Conservation (phyloP, 2,888 invertebrate genomes). For the Uropetala carovei region DNA sequence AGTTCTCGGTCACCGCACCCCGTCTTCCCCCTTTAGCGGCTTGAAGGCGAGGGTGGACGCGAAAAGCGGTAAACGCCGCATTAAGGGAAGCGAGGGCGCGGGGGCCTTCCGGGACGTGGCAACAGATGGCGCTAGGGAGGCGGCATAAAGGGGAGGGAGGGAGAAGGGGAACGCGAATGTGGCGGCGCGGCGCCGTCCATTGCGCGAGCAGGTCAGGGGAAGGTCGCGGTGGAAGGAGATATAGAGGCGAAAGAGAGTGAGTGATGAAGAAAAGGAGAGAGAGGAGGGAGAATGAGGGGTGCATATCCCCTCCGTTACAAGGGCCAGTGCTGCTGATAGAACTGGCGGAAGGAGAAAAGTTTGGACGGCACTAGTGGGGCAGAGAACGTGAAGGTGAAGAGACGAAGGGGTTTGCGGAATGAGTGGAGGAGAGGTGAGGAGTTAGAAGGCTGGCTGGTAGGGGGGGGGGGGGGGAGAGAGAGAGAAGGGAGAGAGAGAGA, state of each 20-base stretch:
- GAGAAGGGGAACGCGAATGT: not conserved
- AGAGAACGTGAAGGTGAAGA: not conserved
- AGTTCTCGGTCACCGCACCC: no score
- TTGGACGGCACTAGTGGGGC: not conserved
- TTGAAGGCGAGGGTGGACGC: not conserved
- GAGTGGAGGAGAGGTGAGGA: conserved; percentile 40
- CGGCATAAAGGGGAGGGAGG: not conserved
- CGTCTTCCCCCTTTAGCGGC: not conserved
- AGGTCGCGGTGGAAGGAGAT: no score
- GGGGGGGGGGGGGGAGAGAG: conserved; percentile 67
- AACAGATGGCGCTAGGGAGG: not conserved
- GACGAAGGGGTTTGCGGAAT: not conserved
- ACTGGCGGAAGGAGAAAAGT: not conserved
- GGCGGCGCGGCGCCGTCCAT: no score
- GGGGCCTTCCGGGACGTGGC: not conserved
- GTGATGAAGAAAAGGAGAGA: not conserved
- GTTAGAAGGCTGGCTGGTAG: conserved; percentile 57
- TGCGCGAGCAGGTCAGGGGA: no score
- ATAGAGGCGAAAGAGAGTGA: not conserved
- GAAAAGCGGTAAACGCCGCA: not conserved
- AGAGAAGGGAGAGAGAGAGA: conserved; percentile 68
- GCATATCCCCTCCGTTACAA: no score
- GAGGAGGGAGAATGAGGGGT: no score
- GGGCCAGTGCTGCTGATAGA: not conserved
- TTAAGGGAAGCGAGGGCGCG: not conserved